Base-by-base conservation (phyloP, 2,888 invertebrate genomes). In the Caenorhabditis sp. region DNA sequence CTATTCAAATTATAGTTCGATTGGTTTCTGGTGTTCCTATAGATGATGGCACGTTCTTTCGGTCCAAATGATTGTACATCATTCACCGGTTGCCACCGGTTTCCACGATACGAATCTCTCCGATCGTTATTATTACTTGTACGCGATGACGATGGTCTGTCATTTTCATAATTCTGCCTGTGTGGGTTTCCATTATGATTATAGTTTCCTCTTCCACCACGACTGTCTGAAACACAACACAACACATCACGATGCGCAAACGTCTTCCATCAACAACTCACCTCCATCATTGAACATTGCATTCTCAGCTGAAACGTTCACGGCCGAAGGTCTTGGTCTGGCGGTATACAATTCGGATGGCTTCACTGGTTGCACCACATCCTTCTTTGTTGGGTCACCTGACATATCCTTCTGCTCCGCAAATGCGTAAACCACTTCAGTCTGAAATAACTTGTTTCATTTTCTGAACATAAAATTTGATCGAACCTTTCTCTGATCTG, bases 381-480 rank as follows among this genome's bases (percentile, higher is more conserved):
- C 79, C 14, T 72, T 22, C 2, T 31, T 41, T 3, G 22, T 41
- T 12, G 24, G 44, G 49, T 49, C 75, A 8, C 14, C 24, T 19
- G 35, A 31, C 3, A 49, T 54, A 5, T 72, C 63, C 28, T 63
- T 63, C 16, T 24, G 44, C 3, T 44, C 58, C 0, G 16, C 79
- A 12, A 80, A 64, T 6, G 70, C 79, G n/a, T 80, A 80, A n/a
- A 80, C 79, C 1, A 80, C 79, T 38, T 80, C 79, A 0, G 58
- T 47, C 79, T 80, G 66, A 5, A 70, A 70, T 10, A 26, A 14
- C 5, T 5, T 14, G 5, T 4, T 31, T 12, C 1, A 3, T 16
- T 22, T 3, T 26, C 14, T 26, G 2, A 54, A 24, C 1, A 49
- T 10, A 22, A 51, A 51, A 16, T 26, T 14, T 6, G n/a, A 14